Base-by-base conservation (phyloP, 2,113 vertebrate genomes). In the Hystrix cristata region DNA sequence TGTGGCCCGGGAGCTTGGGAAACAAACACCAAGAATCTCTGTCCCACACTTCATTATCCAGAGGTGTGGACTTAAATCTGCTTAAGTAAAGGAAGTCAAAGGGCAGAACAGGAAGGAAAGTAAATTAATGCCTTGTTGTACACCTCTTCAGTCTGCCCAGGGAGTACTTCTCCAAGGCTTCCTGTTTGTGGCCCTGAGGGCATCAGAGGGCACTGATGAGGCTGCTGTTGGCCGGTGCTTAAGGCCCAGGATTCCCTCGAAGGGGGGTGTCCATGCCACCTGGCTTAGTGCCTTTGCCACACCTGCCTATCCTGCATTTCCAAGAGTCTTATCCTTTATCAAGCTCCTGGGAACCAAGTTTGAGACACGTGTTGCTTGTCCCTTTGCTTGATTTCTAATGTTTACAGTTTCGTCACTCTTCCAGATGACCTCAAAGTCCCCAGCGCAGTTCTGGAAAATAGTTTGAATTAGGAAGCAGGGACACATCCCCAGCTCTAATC, bases 401-500 rank as follows among this genome's bases (percentile, higher is more conserved):
- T 84, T 64, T 65, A 53, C 7, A 23, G 53, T 87, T 81, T 91
- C 90, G 79, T 84, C 67, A 19, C 29, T 53, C 38, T 59, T 82
- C 81, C 91, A 95, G 83, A 86, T 67, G 46, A 53, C 87, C 62
- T 80, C 65, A 18, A 84, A 92, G 38, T 84, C 81, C 71, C 78
- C 0, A 0, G 0, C 78, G 86, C 38, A 31, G 55, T 97, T 96
- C 91, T 95, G 85, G 78, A 67, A 86, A 53, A 60, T 51, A 81
- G 71, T 90, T 71, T 95, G 86, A 95, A 69, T 93, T 72, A 74
- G 90, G 62, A 96, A 96, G 72, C 27, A 69, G 60, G 48, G 55
- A 79, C 2, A 16, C 21, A 80, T 31, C 13, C 34, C 16, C 12
- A 34, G n/a, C n/a, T 82, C n/a, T 27, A 43, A 46, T 80, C 19